Evolutionary conservation across 2,797 vertebrate species (phyloP), one percentile per base, ranked within the genome.

Genomic region (Galago senegalensis): DNA sequence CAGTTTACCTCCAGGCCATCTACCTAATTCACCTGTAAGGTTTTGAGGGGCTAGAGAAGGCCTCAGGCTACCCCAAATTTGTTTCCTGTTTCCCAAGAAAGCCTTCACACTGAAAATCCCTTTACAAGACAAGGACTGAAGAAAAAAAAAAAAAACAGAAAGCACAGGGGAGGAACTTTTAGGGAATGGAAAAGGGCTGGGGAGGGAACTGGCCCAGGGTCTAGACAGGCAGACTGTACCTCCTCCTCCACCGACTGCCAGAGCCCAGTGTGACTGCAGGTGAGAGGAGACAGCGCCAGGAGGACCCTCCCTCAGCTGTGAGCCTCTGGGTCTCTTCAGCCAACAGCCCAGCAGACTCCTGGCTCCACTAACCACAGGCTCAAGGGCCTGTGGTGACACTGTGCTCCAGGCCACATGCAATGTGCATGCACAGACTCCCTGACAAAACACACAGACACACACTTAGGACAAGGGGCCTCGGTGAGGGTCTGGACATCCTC

Each of bases 61-160:
- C 77, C 84, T 85, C 46, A 2, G 76, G 46, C 61, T 96, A 61
- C 61, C 73, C 49, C 11, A 65, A 89, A 77, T 89, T 84, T 25
- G 2, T 43, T 69, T 75, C 65, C 87, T 25, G 1, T 49, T 69
- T 72, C 65, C 70, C 20, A 63, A 12, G 13, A 67, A 93, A 94
- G 29, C 17, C 23, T 46, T 58, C 56, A 43, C 63, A 34, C 25
- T 76, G 65, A 53, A 67, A 85, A 65, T 37, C n/a, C 11, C 3
- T 76, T 88, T 82, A 27, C 21, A 73, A 96, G 53, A 84, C 49
- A 70, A 96, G 31, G 27, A 58, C 25, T 65, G 40, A 91, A 89
- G 49, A 16, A 16, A 16, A 16, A 53, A 53, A 53, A 49, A 43
- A 43, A 43, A 49, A 53, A 53, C 76, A 7, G 9, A 37, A 25